Percentiles rank a stretch among this genome's conserved stretches.
Evolutionary conservation across 2,888 invertebrate genomes (phyloP).

Genomic region (Hypselothyrea guttata): DNA sequence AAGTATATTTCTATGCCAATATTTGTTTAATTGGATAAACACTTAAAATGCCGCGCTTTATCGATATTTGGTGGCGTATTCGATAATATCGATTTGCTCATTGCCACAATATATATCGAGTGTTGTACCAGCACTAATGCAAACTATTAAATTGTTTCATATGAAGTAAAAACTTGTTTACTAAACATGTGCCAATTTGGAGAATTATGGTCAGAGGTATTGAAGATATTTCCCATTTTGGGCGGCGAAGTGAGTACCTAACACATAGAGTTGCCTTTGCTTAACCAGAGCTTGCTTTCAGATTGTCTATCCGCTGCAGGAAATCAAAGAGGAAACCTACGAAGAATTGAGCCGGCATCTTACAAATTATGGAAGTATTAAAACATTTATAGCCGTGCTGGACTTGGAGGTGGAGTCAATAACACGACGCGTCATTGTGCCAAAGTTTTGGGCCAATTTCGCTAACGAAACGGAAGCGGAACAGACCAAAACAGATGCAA

Average conservation of each 20-base stretch:
- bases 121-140: too few species aligned
- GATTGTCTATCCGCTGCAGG: constrained; percentile 16
- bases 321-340: constrained; percentile 33
- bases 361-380: constrained; percentile 29
- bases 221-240: constrained; percentile 76
- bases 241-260: constrained; percentile 59
- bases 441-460: constrained; percentile 80
- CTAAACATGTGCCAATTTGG: too few species aligned
- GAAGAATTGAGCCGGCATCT: constrained; percentile 45
- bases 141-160: too few species aligned
- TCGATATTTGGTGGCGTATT: too few species aligned
- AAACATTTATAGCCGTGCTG: constrained; percentile 65
- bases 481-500: constrained; percentile 22
- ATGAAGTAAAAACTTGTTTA: too few species aligned
- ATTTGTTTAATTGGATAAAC: too few species aligned
- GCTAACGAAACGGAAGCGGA: constrained; percentile 14
- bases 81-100: too few species aligned
- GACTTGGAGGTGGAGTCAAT: constrained; percentile 73
- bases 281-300: neutral
- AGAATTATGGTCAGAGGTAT: constrained; percentile 63
- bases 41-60: too few species aligned
- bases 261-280: neutral
- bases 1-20: too few species aligned
- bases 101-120: too few species aligned
- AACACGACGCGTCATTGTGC: constrained; percentile 75